Percentiles rank a stretch among this genome's conserved stretches.
Conservation (phyloP, 2,797 vertebrate genomes). For the Pitangus sulphuratus region DNA sequence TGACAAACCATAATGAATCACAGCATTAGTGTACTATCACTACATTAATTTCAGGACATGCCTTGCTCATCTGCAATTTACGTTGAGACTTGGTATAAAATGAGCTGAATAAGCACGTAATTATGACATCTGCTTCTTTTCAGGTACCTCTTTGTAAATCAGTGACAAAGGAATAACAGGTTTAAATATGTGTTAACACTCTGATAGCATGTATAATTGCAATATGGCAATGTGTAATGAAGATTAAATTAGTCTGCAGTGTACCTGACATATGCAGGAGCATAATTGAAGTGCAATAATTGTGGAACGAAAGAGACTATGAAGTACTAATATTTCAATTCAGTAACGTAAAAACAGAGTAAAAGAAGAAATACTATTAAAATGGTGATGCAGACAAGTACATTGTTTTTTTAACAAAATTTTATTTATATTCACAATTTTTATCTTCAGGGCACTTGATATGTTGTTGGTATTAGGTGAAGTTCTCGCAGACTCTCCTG, state of each 20-base stretch:
- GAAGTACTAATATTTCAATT: slow-evolving; percentile 50
- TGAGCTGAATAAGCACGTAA: slow-evolving; percentile 82
- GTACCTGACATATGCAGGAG: slow-evolving; percentile 76
- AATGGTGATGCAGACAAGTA: neutral
- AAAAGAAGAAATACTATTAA: slow-evolving; percentile 5
- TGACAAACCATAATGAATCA: slow-evolving; percentile 89
- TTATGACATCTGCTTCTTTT: slow-evolving; percentile 84
- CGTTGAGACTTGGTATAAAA: slow-evolving; percentile 75
- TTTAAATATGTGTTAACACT: slow-evolving; percentile 86
- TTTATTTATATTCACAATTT: neutral
- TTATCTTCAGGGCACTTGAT: neutral
- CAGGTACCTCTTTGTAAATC: slow-evolving; percentile 81
- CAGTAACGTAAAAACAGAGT: neutral
- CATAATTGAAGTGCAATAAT: slow-evolving; percentile 71
- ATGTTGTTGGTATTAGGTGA: neutral
- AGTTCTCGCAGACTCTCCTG: neutral
- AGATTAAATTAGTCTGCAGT: slow-evolving; percentile 83
- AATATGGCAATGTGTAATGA: slow-evolving; percentile 84
- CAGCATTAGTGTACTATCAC: slow-evolving; percentile 82
- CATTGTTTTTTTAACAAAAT: neutral
- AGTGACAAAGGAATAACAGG: slow-evolving; percentile 83
- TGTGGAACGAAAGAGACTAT: slow-evolving; percentile 26
- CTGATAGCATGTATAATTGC: slow-evolving; percentile 84
- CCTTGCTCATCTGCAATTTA: slow-evolving; percentile 84
- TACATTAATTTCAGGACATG: slow-evolving; percentile 89